A percentile compares a stretch with the other conserved stretches of the same genome.
Evolutionary conservation across 1,140 invertebrate genomes (phyloP).

Genomic region (Saccostrea glomerata): DNA sequence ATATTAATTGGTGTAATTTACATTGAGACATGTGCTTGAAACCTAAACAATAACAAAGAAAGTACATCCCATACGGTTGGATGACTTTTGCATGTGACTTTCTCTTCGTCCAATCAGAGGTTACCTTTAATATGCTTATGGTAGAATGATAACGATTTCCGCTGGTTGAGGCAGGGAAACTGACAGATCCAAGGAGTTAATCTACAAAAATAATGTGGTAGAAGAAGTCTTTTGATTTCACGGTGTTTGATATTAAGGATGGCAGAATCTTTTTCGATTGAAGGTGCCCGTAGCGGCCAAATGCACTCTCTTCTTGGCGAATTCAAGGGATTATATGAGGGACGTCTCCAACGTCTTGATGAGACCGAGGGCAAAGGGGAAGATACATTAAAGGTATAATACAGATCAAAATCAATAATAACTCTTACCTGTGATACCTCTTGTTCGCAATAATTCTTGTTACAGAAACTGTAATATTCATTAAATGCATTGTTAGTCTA

Average conservation of each 20-base stretch:
- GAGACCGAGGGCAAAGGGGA: not conserved
- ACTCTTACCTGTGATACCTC: too few relatives aligned
- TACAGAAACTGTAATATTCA: too few relatives aligned
- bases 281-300: conserved; percentile 17
- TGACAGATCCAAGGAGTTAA: not conserved
- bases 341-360: conserved; percentile 20
- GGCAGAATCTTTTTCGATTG: conserved; percentile 26
- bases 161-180: conserved; percentile 9
- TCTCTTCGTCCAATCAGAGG: conserved; percentile 13
- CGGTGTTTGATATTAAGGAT: not conserved
- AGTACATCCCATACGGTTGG: conserved; percentile 39
- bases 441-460: too few relatives aligned
- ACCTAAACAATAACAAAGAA: conserved; percentile 46
- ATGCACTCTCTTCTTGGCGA: conserved; percentile 39
- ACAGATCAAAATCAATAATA: too few relatives aligned
- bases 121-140: conserved; percentile 1
- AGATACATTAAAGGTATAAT: conserved; percentile 11
- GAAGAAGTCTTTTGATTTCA: not conserved
- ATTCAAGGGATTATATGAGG: conserved; percentile 35
- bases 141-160: conserved; percentile 40
- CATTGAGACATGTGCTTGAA: conserved; percentile 16
- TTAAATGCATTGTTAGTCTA: too few relatives aligned
- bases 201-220: not conserved
- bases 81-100: conserved; percentile 41
- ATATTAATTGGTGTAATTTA: not conserved